Evolutionary conservation across 1,140 invertebrate species (phyloP), one percentile per base, ranked within the genome.

Genomic region (Listronotus oregonensis): DNA sequence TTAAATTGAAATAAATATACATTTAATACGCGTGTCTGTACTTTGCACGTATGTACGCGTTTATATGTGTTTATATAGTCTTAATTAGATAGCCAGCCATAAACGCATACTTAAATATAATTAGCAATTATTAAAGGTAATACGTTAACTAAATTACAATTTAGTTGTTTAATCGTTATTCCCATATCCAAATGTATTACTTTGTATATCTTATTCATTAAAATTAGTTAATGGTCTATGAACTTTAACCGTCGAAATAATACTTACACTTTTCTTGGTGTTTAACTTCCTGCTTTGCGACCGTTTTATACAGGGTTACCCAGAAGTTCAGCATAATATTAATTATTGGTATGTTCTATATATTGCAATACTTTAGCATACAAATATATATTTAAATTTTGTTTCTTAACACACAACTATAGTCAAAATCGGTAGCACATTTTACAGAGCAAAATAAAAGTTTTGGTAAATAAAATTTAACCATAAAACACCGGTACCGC

Each of bases 91-190:
- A 46, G 11, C 12, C 10, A 46, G 27, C 18, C 40, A 11, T 64
- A 64, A 55, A 64, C 61, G 61, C 42, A 56, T 49, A 56, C 27
- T 64, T 64, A 64, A 64, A 56, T 49, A 54, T 54, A 64, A 64
- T 64, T 64, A 56, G n/a, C 17, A 51, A 34, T 64, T 55, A 55
- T 64, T 34, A 37, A 64, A 43, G 59, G 59, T 43, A 62, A 62
- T 62, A 62, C 59, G 59, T 52, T 62, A 62, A 52, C 9, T 62
- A 49, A 62, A 62, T 62, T 62, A 62, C 49, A 52, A 43, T 62
- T 62, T 52, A 27, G 39, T 60, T 52, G 47, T 62, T 62, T 62
- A 47, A 52, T 62, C 32, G 47, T 62, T 9, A n/a, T 59, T 43
- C 18, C 32, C 47, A 27, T 44, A 27, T 32, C 46, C 34, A 49